Percentiles rank a stretch among this genome's conserved stretches.
Evolutionary conservation across 2,888 invertebrate genomes (phyloP).

Genomic region (Cataglyphis rosenhaueri): DNA sequence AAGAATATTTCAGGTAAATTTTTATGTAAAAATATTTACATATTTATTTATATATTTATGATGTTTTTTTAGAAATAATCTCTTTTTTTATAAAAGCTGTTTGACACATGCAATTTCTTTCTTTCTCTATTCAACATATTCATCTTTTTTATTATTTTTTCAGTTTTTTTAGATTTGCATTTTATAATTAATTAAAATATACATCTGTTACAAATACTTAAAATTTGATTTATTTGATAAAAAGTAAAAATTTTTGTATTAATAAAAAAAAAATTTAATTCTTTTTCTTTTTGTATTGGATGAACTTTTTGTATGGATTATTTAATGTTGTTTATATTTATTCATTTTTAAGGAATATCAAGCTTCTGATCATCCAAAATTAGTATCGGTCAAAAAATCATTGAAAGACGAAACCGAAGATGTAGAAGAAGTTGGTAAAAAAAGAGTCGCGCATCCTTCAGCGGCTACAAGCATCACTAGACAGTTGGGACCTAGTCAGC

Average conservation of each 20-base stretch:
- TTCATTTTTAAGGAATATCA: constrained; percentile 80
- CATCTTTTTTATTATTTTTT: background rate
- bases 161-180: background rate
- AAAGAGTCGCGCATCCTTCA: constrained; percentile 90
- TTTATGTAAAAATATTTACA: background rate
- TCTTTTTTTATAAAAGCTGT: background rate
- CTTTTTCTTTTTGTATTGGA: background rate
- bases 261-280: background rate
- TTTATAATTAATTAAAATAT: background rate
- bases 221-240: background rate
- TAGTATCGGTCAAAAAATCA: constrained; percentile 69
- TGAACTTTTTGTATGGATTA: background rate
- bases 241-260: background rate
- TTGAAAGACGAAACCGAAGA: constrained; percentile 75
- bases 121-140: background rate
- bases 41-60: constrained; percentile 11
- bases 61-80: background rate
- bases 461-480: constrained; percentile 76
- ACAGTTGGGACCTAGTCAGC: constrained; percentile 75
- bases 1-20: constrained; percentile 92
- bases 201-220: background rate
- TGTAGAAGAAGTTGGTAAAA: constrained; percentile 86
- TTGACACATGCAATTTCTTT: background rate
- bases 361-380: constrained; percentile 80
- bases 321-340: background rate